phyloP scores from a whole-genome alignment of 2,113 vertebrate species.

The Numida meleagris region DNA sequence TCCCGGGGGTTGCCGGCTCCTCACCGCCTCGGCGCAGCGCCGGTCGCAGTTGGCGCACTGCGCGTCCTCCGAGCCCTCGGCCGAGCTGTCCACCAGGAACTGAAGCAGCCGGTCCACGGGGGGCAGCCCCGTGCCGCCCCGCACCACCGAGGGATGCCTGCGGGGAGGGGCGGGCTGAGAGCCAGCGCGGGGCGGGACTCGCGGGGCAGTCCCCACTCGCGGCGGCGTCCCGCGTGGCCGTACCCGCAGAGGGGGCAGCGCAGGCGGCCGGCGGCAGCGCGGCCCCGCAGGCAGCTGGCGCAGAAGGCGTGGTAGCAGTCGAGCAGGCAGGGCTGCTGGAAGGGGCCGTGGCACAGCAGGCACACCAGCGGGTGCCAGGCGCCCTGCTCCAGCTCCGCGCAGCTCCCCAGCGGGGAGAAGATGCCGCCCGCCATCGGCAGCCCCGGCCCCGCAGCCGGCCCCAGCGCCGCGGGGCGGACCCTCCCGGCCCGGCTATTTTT shows the following conservation, averaged over 20 bases:
- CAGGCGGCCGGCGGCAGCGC: constrained; percentile 80
- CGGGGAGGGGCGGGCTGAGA: rapidly evolving
- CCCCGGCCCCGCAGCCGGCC: neutral
- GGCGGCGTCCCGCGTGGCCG: neutral
- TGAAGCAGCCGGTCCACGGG: constrained; percentile 89
- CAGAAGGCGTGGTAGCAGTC: constrained; percentile 95
- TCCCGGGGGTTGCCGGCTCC: neutral
- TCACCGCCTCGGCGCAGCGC: constrained; percentile 57
- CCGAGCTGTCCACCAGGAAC: constrained; percentile 90
- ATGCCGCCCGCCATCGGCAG: constrained; percentile 86
- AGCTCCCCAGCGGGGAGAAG: constrained; percentile 80
- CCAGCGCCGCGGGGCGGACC: neutral
- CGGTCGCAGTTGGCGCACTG: constrained; percentile 93
- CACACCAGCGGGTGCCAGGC: constrained; percentile 89
- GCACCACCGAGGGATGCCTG: constrained; percentile 88
- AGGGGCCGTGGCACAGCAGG: constrained; percentile 88
- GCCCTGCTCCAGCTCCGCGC: constrained; percentile 78
- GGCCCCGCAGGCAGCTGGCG: constrained; percentile 86
- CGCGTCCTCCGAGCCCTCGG: constrained; percentile 81
- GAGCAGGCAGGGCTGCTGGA: constrained; percentile 88
- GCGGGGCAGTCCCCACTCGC: neutral
- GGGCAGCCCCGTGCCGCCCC: constrained; percentile 84
- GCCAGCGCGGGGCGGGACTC: neutral
- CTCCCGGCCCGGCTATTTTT: neutral
- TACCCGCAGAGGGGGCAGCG: constrained; percentile 91